Evolutionary conservation across 2,888 invertebrate species (phyloP).

Genomic region (Artemia sp.): DNA sequence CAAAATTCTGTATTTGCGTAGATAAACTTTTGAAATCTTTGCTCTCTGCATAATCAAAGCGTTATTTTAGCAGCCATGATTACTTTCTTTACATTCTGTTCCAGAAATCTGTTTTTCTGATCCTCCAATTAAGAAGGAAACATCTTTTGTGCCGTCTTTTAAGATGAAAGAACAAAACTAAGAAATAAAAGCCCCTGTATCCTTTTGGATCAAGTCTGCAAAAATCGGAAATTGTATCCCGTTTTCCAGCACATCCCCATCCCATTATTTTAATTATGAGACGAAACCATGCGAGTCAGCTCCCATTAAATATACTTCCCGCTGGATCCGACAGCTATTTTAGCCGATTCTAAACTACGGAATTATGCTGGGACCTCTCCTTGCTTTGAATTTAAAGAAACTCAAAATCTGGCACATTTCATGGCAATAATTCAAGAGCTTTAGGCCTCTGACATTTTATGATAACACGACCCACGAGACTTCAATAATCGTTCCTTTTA

Average conservation of each 20-base stretch:
- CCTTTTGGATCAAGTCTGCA: too few relatives aligned
- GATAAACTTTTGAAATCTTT: too few relatives aligned
- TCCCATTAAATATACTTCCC: constrained; percentile 5
- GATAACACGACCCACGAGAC: not conserved
- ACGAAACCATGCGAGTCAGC: constrained; percentile 9
- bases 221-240: constrained; percentile 12
- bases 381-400: constrained; percentile 12
- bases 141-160: too few relatives aligned
- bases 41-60: too few relatives aligned
- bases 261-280: constrained; percentile 14
- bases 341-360: constrained; percentile 9
- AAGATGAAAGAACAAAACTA: too few relatives aligned
- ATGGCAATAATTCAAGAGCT: not conserved
- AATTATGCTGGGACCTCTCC: not conserved
- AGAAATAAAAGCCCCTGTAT: too few relatives aligned
- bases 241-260: not conserved
- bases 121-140: too few relatives aligned
- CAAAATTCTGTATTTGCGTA: too few relatives aligned
- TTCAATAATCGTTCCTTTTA: not conserved
- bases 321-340: constrained; percentile 13
- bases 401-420: constrained; percentile 3
- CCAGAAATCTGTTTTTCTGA: too few relatives aligned
- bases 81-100: too few relatives aligned
- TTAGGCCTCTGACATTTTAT: not conserved
- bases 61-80: too few relatives aligned